Base-by-base conservation (phyloP, 1,140 invertebrate genomes). In the Apis laboriosa region DNA sequence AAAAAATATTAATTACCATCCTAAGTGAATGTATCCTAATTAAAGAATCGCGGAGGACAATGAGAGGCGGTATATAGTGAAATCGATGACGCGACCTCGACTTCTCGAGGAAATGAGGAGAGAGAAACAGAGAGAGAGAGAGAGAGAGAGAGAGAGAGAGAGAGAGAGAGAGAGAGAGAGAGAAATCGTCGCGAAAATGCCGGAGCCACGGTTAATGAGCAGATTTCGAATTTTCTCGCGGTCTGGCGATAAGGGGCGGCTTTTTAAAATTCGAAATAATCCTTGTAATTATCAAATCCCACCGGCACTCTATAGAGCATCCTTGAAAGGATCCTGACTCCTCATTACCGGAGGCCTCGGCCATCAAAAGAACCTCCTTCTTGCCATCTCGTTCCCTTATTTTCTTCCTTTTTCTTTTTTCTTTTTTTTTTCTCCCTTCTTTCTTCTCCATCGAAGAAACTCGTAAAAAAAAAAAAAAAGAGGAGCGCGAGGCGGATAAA, bases 281-380 rank as follows among this genome's bases (percentile, higher is more conserved):
- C 90, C 91, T 90, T 91, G 90, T 94, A 94, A 94, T 94, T 94
- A 94, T 94, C 91, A 93, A 94, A 93, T 94, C 92, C 91, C 86
- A 84, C 13, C 73, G 77, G 58, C 75, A 77, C 84, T 86, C 89
- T 91, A 90, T 90, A 88, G 87, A 92, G 85, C 83, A 90, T 92
- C 89, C 91, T 92, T 92, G 90, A 93, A 93, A 93, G 91, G 91
- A 93, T 90, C 90, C 86, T 85, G 89, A 86, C 90, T 93, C 90
- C 92, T 94, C 93, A 92, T 94, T 94, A 94, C 91, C 86, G 84
- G 80, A 64, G 84, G 79, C 84, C 84, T n/a, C 76, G 86, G 77
- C 83, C 90, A 92, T 93, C 91, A 92, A 93, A 93, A 92, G 92
- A 89, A 90, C 86, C 85, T 86, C 70, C 53, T 85, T 79, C 80